Evolutionary conservation across 2,888 invertebrate genomes (phyloP), one percentile per base, ranked within the genome.

Genomic region (Aelia acuminata): DNA sequence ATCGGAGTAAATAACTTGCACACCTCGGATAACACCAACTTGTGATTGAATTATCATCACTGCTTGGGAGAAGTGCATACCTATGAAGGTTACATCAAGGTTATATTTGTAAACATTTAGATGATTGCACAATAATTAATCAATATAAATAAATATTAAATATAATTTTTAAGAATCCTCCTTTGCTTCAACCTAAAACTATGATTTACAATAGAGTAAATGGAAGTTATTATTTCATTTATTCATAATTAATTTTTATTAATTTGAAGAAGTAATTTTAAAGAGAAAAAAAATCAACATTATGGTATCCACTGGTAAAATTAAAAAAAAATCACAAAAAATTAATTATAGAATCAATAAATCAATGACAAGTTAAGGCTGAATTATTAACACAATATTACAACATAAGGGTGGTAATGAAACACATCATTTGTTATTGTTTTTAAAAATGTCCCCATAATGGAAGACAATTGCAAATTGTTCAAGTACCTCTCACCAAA

Each of bases 21-120:
- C 98, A 90, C 97, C 97, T 93, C 98, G 96, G 92, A 99, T 98
- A 92, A 96, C 95, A 91, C 98, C 97, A 93, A 98, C 98, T 94
- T 98, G 98, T 90, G 97, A 97, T 93, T 98, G 98, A 92, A 99
- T 96, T 91, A 98, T 98, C 91, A 98, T 97, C 91, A 99, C 98
- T 91, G 98, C 97, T 93, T 99, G 98, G 91, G 98, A 98, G 94
- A 99, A 98, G 94, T 98, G 98, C 98, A 98, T 99, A 92, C 99
- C 99, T 97, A 94, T 47, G 43, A 47, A 80, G 80, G 80, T 80
- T 80, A 80, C 80, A 80, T 43, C 80, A 80, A 49, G 50, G 50
- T 85, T 85, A 85, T 50, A 85, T 35, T 85, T 85, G 47, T 50
- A 85, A 85, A 85, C 49, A 85, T 50, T 85, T 50, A 85, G 11